These are phyloP conservation scores for Drosophila nr. medialis DNA, from an alignment of 2,888 invertebrate species.

Conservation along the genomic window DNA sequence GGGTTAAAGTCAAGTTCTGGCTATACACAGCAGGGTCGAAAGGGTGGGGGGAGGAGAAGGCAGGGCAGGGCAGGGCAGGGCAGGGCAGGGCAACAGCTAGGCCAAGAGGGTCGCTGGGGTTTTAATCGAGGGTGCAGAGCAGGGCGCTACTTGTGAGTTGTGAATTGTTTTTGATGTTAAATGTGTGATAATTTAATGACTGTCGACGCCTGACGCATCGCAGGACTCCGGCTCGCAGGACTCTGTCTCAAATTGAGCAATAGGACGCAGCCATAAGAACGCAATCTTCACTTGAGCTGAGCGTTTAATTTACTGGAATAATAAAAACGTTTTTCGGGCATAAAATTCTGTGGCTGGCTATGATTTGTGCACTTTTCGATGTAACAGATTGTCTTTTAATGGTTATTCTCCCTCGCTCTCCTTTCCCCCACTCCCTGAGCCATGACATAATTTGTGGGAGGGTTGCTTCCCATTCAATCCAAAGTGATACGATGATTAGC, in stretches of 20 bases:
- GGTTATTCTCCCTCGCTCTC: conserved; percentile 18
- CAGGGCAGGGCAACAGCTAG: conserved; percentile 16
- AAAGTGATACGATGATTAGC: conserved; percentile 29
- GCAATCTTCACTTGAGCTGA: conserved; percentile 59
- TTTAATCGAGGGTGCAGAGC: conserved; percentile 33
- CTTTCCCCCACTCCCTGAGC: neutral
- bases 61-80: neutral
- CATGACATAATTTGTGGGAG: conserved; percentile 4
- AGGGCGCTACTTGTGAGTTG: conserved; percentile 61
- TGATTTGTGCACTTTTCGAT: conserved; percentile 78
- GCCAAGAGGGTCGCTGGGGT: conserved; percentile 34
- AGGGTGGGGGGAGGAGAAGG: conserved; percentile 20
- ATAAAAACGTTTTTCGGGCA: conserved; percentile 78
- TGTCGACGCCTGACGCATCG: conserved; percentile 77
- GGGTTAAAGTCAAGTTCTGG: conserved; percentile 70
- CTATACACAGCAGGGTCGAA: conserved; percentile 12
- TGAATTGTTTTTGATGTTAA: conserved; percentile 84
- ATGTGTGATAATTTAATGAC: conserved; percentile 84
- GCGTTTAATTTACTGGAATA: conserved; percentile 81
- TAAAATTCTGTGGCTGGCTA: conserved; percentile 68
- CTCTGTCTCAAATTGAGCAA: conserved; percentile 44
- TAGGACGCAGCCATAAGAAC: conserved; percentile 28
- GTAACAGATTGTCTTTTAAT: conserved; percentile 80
- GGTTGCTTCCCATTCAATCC: conserved; percentile 25
- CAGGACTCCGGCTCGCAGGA: conserved; percentile 31